Conservation (phyloP, 2,888 invertebrate species). For the Pristionchus fissidentatus region DNA sequence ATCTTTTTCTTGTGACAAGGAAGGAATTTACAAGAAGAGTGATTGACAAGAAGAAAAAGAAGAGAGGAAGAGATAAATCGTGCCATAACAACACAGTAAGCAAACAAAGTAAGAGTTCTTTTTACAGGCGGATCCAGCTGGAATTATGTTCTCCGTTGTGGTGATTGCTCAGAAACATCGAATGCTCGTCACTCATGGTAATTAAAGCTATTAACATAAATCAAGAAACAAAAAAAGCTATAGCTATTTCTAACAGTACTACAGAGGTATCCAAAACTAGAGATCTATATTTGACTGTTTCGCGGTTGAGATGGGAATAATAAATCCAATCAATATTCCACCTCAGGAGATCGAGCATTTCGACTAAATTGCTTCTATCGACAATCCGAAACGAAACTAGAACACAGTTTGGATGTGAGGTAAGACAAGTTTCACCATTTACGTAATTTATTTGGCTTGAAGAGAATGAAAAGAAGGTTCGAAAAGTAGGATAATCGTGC, state of each 20-base stretch:
- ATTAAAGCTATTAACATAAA: neutral
- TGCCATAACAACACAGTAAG: no score
- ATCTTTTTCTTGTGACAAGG: no score
- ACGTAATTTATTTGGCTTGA: no score
- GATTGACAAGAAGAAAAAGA: neutral
- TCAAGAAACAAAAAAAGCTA: no score
- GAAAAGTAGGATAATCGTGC: no score
- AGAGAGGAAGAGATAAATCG: neutral
- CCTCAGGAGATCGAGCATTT: conserved; percentile 58
- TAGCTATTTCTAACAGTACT: no score
- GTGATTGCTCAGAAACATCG: conserved; percentile 73
- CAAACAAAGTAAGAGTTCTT: no score
- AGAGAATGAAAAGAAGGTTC: neutral
- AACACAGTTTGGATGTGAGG: conserved; percentile 66
- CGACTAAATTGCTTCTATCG: conserved; percentile 70
- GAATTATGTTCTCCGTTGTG: conserved; percentile 65
- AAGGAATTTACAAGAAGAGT: neutral
- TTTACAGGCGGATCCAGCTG: conserved; percentile 61
- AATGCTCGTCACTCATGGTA: conserved; percentile 67
- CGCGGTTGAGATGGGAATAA: conserved; percentile 8
- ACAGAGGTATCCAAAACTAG: neutral
- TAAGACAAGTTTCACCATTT: conserved; percentile 42
- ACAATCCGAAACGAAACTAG: conserved; percentile 55
- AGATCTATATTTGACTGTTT: neutral
- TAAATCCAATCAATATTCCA: no score